Evolutionary conservation across 2,113 vertebrate genomes (phyloP), one percentile per base, ranked within the genome.

Genomic region (Sylvietta virens): DNA sequence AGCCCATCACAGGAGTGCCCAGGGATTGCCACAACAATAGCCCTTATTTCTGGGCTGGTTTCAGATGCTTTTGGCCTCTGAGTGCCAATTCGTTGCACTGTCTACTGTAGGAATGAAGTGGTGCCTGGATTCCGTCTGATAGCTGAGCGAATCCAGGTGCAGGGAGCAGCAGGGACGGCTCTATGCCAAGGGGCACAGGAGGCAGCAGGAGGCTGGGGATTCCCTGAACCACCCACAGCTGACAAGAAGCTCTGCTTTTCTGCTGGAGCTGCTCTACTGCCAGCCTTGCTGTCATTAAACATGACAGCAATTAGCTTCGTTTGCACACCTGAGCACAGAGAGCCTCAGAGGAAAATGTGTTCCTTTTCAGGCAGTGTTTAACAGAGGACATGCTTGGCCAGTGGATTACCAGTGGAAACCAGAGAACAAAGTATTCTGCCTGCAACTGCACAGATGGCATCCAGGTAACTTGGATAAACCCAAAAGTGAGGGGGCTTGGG

Each of bases 361-460:
- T 96, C 70, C 8, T 81, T 97, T 98, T 54, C 97, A 99, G 99
- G 90, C 77, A 93, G 60, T 99, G 99, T 97, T 97, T 92, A 51
- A 96, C 87, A 5, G 97, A 92, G 92, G 91, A 74, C 23, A 83
- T 83, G 77, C 95, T 97, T 57, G 94, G 90, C 69, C 94, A 74
- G 35, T 99, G 99, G 99, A 95, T 86, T n/a, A 94, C 96, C 72
- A 97, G 70, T 74, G 98, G 98, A 92, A 98, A 98, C 91, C 86
- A 90, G 73, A 92, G 97, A 35, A 91, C 95, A 42, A 50, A 94
- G 73, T 98, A 98, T 96, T 97, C 91, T 66, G 86, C 92, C 81
- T 99, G 99, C 96, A 98, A 98, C 97, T 99, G 99, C 95, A 98
- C 98, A 74, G 88, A 96, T 91, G 97, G 96, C 78, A 81, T 94